phyloP scores from a whole-genome alignment of 1,140 invertebrate species.

The Colletes gigas region DNA sequence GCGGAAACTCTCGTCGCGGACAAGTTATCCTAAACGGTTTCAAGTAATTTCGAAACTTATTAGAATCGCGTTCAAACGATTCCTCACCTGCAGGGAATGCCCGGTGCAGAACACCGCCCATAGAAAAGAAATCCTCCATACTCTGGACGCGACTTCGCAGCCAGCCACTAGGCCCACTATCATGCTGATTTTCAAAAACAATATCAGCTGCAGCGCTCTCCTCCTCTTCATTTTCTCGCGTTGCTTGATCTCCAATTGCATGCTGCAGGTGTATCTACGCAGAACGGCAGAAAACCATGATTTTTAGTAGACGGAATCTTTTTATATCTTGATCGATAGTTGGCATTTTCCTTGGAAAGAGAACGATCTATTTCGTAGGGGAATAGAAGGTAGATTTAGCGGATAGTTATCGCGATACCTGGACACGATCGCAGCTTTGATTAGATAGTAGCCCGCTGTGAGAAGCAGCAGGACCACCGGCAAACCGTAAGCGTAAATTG shows the following conservation, averaged over 20 bases:
- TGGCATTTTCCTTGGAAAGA: no score
- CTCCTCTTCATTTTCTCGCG: constrained; percentile 84
- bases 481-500: constrained; percentile 78
- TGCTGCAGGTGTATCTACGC: constrained; percentile 76
- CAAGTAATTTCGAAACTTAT: background rate
- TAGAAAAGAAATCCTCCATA: constrained; percentile 74
- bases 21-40: background rate
- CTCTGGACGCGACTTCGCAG: constrained; percentile 75
- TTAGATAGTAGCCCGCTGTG: constrained; percentile 74
- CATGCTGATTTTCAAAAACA: constrained; percentile 83
- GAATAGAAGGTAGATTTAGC: background rate
- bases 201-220: constrained; percentile 82
- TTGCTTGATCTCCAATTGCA: constrained; percentile 83
- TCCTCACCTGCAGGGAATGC: constrained; percentile 76
- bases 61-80: no score
- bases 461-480: constrained; percentile 77
- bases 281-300: background rate
- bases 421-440: constrained; percentile 79
- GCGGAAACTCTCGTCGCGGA: background rate
- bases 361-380: no score
- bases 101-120: constrained; percentile 78
- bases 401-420: constrained; percentile 65
- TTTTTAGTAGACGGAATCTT: no score
- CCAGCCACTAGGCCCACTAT: constrained; percentile 77
- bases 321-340: no score